Conservation (phyloP, 2,888 invertebrate species). For the Tachina fera region DNA sequence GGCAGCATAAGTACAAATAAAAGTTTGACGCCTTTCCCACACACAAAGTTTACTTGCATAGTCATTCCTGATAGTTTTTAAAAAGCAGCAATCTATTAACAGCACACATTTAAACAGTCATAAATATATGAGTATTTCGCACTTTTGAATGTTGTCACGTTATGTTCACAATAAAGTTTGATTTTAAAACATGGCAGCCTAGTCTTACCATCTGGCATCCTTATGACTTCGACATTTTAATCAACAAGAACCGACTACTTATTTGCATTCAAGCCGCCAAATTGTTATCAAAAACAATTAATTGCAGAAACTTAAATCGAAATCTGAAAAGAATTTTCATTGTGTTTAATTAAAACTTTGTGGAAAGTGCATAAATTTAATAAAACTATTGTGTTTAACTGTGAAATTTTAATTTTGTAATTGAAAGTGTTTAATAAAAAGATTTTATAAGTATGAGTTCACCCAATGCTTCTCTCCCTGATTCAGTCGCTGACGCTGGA, state of each 20-base stretch:
- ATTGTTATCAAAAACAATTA: slow-evolving; percentile 21
- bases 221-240: background rate
- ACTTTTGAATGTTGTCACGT: too few species aligned
- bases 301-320: background rate
- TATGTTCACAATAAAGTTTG: background rate
- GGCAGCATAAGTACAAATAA: background rate
- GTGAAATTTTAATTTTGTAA: background rate
- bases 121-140: too few species aligned
- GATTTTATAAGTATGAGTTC: slow-evolving; percentile 42
- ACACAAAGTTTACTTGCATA: too few species aligned
- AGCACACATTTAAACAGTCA: too few species aligned
- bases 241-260: slow-evolving; percentile 20
- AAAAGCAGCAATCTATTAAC: too few species aligned
- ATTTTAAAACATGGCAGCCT: slow-evolving; percentile 14
- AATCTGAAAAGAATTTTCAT: background rate
- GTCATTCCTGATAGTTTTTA: too few species aligned
- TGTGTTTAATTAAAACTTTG: background rate
- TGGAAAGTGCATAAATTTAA: background rate
- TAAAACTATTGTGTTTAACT: background rate
- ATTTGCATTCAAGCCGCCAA: slow-evolving; percentile 27
- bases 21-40: too few species aligned
- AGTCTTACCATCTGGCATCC: too few species aligned
- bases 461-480: background rate
- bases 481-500: background rate
- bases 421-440: slow-evolving; percentile 3